Conservation (phyloP, 2,113 vertebrate species). For the Amblyopsis rosae region DNA sequence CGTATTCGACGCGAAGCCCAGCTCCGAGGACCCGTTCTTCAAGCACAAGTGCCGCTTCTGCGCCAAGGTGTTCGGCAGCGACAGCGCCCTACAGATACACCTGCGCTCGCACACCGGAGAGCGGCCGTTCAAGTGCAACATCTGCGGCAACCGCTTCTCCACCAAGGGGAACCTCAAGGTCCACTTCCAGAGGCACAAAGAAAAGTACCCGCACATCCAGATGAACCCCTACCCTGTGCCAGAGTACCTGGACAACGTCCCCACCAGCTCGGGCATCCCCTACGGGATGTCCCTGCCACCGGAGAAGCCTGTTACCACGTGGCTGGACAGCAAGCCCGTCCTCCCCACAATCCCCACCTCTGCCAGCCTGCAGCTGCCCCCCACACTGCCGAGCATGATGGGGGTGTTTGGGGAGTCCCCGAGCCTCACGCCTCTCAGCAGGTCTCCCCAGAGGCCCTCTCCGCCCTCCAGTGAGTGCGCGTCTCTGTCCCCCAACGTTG, state of each 20-base stretch:
- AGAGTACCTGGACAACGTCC: constrained; percentile 98
- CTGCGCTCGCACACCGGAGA: constrained; percentile 97
- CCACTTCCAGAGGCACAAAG: constrained; percentile 98
- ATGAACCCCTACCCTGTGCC: constrained; percentile 99
- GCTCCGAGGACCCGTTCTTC: constrained; percentile 97
- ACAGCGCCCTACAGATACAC: constrained; percentile 98
- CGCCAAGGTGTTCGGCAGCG: constrained; percentile 98
- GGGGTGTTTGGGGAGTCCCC: constrained; percentile 87
- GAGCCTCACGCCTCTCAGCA: constrained; percentile 88
- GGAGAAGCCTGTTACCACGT: constrained; percentile 95
- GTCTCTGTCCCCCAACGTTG: constrained; percentile 90
- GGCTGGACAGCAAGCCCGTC: constrained; percentile 97
- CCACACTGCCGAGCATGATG: constrained; percentile 83
- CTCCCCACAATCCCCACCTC: constrained; percentile 87
- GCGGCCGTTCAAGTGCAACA: constrained; percentile 97
- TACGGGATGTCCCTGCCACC: constrained; percentile 98
- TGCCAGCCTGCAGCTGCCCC: constrained; percentile 89
- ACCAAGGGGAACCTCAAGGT: constrained; percentile 99
- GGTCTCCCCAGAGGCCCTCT: constrained; percentile 93
- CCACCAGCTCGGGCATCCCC: constrained; percentile 97
- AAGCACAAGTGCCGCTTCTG: constrained; percentile 99
- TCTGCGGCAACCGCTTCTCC: constrained; percentile 98
- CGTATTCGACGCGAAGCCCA: constrained; percentile 95
- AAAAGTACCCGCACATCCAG: constrained; percentile 99
- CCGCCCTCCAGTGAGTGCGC: constrained; percentile 94